These are phyloP conservation scores for Saccopteryx leptura DNA, from an alignment of 2,113 vertebrate genomes.

Conservation along the genomic window DNA sequence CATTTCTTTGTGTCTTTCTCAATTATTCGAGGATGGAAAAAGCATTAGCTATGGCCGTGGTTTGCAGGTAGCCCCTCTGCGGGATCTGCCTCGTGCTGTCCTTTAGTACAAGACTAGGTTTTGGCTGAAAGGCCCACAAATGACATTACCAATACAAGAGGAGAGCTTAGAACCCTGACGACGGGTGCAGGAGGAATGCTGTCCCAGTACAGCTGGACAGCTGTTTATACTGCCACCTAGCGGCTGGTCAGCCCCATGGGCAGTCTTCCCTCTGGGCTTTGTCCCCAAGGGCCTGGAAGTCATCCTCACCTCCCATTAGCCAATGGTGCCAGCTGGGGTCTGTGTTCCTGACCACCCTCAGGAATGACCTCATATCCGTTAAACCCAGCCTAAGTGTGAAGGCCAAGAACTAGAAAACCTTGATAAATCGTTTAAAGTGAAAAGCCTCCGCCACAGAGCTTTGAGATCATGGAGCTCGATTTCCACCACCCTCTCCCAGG, in stretches of 20 bases:
- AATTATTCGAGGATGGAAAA: background rate
- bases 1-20: background rate
- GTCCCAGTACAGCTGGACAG: accelerated
- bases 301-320: accelerated
- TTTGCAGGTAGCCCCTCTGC: accelerated
- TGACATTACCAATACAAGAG: background rate
- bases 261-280: accelerated
- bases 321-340: accelerated
- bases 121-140: background rate
- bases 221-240: constrained; percentile 44
- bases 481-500: background rate
- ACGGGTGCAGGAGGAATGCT: background rate
- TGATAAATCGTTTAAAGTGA: background rate
- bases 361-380: background rate
- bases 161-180: background rate
- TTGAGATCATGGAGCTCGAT: background rate
- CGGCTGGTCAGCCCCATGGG: accelerated
- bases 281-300: background rate
- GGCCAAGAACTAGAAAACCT: background rate
- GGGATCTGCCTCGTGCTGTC: background rate
- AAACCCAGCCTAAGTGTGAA: background rate
- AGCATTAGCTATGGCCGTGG: background rate
- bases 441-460: background rate
- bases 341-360: background rate
- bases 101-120: background rate